These are phyloP conservation scores for Drosophila longiperda DNA, from an alignment of 2,888 invertebrate species.

Conservation along the genomic window DNA sequence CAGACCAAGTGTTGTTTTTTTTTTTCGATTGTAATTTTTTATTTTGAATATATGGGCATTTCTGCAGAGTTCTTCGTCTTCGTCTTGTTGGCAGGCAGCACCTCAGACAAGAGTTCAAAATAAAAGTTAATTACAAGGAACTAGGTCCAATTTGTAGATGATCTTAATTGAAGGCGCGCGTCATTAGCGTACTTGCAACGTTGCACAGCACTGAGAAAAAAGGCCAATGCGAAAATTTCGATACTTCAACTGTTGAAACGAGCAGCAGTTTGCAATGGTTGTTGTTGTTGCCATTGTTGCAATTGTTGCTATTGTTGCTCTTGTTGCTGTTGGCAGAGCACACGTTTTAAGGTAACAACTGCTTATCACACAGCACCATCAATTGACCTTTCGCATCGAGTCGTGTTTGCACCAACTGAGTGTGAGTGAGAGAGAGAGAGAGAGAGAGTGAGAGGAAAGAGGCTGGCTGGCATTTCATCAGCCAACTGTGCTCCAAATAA, in stretches of 20 bases:
- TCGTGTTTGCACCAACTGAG: conserved; percentile 57
- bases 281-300: conserved; percentile 24
- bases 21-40: neutral
- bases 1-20: neutral
- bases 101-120: neutral
- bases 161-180: conserved; percentile 77
- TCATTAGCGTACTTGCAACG: conserved; percentile 39
- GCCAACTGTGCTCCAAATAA: conserved; percentile 76
- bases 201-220: conserved; percentile 41
- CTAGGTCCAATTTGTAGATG: conserved; percentile 72
- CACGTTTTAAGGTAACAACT: conserved; percentile 77
- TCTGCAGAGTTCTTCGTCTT: neutral
- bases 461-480: conserved; percentile 62
- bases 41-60: neutral
- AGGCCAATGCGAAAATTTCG: conserved; percentile 58
- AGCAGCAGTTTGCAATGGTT: conserved; percentile 29
- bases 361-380: conserved; percentile 77
- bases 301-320: conserved; percentile 26
- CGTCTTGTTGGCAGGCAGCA: neutral
- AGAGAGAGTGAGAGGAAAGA: neutral
- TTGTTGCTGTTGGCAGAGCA: conserved; percentile 51
- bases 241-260: conserved; percentile 54
- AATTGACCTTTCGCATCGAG: conserved; percentile 78
- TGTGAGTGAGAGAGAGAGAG: neutral
- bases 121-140: conserved; percentile 68